Conservation (phyloP, 2,888 invertebrate species). For the Caenorhabditis sinica region DNA sequence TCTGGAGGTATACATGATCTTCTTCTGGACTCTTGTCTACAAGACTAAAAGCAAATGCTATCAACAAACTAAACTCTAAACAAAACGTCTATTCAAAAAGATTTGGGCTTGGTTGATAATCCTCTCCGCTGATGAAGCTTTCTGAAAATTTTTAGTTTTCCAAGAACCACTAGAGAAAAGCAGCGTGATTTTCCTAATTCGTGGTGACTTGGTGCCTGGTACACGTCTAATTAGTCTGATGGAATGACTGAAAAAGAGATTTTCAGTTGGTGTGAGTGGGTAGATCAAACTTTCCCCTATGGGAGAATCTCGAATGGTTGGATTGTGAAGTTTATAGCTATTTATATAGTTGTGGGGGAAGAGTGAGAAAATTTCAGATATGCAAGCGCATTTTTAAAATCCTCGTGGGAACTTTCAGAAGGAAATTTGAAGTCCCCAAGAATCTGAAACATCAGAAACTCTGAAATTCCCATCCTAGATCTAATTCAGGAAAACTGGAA, state of each 20-base stretch:
- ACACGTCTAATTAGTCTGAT: constrained; percentile 19
- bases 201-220: neutral
- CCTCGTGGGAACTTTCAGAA: constrained; percentile 11
- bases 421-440: neutral
- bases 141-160: neutral
- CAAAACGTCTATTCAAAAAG: neutral
- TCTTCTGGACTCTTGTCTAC: neutral
- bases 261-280: neutral
- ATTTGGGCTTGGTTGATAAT: constrained; percentile 7
- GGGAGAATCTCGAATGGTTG: neutral
- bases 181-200: neutral
- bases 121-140: constrained; percentile 10
- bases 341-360: constrained; percentile 3
- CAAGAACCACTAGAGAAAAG: neutral
- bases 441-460: neutral
- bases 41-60: neutral
- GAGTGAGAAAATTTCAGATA: constrained; percentile 15
- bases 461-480: neutral
- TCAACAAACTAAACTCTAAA: neutral
- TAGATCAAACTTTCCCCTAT: neutral
- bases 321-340: constrained; percentile 1
- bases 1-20: neutral
- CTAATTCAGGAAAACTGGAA: neutral
- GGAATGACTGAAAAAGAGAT: neutral
- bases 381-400: constrained; percentile 6